These are phyloP conservation scores for Liolophura sinensis DNA, from an alignment of 1,140 invertebrate genomes.

Conservation along the genomic window DNA sequence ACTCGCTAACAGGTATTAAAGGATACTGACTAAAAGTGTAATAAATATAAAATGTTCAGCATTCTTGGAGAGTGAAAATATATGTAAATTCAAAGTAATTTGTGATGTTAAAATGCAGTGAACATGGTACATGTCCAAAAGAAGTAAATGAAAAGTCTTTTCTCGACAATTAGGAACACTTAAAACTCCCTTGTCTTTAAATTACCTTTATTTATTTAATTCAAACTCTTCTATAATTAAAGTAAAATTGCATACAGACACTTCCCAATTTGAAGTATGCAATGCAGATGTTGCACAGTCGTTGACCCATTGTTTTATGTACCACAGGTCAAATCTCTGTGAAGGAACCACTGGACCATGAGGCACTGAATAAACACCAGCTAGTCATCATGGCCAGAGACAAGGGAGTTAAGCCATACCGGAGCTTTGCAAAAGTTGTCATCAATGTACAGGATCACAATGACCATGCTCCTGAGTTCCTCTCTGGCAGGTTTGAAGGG, in stretches of 20 bases:
- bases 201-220: too few species aligned
- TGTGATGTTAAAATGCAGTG: too few species aligned
- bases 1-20: constrained; percentile 39
- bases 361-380: constrained; percentile 80
- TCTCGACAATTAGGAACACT: too few species aligned
- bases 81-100: too few species aligned
- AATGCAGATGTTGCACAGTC: too few species aligned
- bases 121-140: too few species aligned
- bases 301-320: not conserved
- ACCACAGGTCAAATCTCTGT: constrained; percentile 66
- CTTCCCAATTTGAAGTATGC: too few species aligned
- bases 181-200: too few species aligned
- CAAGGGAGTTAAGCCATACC: constrained; percentile 80
- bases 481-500: constrained; percentile 61
- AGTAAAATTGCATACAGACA: too few species aligned
- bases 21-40: not conserved
- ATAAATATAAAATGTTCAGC: not conserved
- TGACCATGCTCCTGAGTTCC: constrained; percentile 85
- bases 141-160: too few species aligned
- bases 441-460: constrained; percentile 86
- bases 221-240: too few species aligned
- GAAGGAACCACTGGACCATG: constrained; percentile 74
- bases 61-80: too few species aligned
- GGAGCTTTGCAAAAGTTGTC: constrained; percentile 80
- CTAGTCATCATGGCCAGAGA: constrained; percentile 89